phyloP scores from a whole-genome alignment of 2,113 vertebrate species.

The Heterotilapia buettikoferi region DNA sequence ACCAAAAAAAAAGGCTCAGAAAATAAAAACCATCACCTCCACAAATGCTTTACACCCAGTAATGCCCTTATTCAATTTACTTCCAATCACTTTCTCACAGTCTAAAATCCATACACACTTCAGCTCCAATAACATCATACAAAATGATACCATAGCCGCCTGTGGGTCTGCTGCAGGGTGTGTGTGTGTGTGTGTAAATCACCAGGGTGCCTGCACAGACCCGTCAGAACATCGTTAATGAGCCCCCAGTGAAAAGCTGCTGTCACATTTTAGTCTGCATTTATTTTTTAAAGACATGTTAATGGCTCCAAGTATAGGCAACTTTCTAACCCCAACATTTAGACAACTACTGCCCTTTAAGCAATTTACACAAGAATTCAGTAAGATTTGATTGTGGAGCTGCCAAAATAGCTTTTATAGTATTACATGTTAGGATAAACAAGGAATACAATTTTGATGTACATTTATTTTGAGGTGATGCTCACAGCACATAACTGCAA shows the following conservation, averaged over 20 bases:
- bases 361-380: not conserved
- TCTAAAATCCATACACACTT: not conserved
- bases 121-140: not conserved
- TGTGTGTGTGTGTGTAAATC: not conserved
- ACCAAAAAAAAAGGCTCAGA: not conserved
- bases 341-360: not conserved
- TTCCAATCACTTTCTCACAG: not conserved
- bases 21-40: not conserved
- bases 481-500: not conserved
- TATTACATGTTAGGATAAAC: not conserved
- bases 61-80: not conserved
- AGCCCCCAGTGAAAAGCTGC: constrained; percentile 40
- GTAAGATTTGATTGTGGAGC: not conserved
- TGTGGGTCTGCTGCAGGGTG: not conserved
- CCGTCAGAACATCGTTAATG: constrained; percentile 43
- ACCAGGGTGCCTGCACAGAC: not conserved
- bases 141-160: not conserved
- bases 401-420: not conserved
- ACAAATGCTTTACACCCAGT: not conserved
- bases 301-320: not conserved
- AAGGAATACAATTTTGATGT: not conserved
- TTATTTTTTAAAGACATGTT: constrained; percentile 32
- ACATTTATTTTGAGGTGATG: not conserved
- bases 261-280: constrained; percentile 27
- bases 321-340: not conserved